Evolutionary conservation across 2,888 invertebrate genomes (phyloP).

Genomic region (Chesias legatella): DNA sequence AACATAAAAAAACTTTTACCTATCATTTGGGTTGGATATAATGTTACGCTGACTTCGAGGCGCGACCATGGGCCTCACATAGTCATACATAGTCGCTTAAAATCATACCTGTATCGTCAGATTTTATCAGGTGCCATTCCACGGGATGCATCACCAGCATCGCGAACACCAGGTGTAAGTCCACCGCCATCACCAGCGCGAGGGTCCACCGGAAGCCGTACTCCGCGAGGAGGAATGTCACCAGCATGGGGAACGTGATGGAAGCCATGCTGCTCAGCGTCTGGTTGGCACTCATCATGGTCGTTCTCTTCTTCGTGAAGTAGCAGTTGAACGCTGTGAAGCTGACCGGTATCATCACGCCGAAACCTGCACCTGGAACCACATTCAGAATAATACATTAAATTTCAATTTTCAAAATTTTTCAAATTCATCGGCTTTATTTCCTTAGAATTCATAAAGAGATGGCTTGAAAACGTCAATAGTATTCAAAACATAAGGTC

Average conservation of each 20-base stretch:
- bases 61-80: too few species aligned
- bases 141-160: conserved; percentile 88
- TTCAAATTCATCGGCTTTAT: too few species aligned
- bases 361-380: conserved; percentile 83
- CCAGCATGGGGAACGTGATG: conserved; percentile 84
- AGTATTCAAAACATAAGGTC: too few species aligned
- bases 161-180: conserved; percentile 84
- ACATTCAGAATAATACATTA: too few species aligned
- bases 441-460: too few species aligned
- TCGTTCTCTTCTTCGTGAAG: conserved; percentile 84
- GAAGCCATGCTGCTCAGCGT: conserved; percentile 84
- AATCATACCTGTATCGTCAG: conserved; percentile 22
- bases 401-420: too few species aligned
- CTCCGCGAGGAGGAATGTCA: conserved; percentile 79
- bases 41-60: too few species aligned
- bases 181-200: conserved; percentile 83
- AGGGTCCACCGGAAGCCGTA: conserved; percentile 87
- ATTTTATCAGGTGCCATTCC: conserved; percentile 83
- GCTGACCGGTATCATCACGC: conserved; percentile 86
- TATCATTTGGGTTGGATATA: too few species aligned
- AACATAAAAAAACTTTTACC: too few species aligned
- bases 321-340: conserved; percentile 88
- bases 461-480: too few species aligned
- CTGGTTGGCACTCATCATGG: conserved; percentile 89
- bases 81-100: too few species aligned